Base-by-base conservation (phyloP, 2,113 vertebrate genomes). In the Callorhinus ursinus region DNA sequence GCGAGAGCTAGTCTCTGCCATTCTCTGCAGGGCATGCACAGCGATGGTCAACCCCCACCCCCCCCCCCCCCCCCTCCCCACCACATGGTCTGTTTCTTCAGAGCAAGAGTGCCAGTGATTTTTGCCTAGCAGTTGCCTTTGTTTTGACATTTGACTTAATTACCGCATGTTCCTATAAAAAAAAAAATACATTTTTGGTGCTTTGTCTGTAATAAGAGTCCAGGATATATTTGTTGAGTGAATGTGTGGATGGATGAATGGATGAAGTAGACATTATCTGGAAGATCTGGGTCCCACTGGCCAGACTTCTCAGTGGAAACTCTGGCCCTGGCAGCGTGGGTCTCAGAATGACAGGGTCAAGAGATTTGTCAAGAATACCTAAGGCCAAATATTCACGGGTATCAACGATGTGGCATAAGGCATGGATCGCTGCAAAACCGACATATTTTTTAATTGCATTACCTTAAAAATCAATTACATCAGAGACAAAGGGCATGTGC, bases 21-120 rank as follows among this genome's bases (percentile, higher is more conserved):
- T 9, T 1, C 53, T 18, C 65, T 1, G 4, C 89, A 46, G 49
- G 8, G 12, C 0, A 0, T 3, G 0, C 5, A 1, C 4, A 55
- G 6, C 1, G 12, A 10, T 22, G 4, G 33, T 22, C 15, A 31
- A 7, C 42, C 42, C 26, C 26, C 4, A 24, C 22, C 19, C 0
- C 0, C 1, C n/a, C n/a, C n/a, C n/a, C n/a, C n/a, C n/a, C n/a
- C n/a, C n/a, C n/a, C n/a, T n/a, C n/a, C n/a, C n/a, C n/a, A n/a
- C n/a, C n/a, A n/a, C n/a, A n/a, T n/a, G 8, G 6, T 53, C 89
- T n/a, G 2, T 39, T 83, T 74, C 69, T 77, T 79, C 74, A 49
- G 67, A 72, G 15, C 21, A 69, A 49, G 15, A 11, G 26, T 22
- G 59, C 77, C 61, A 5, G 1, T 26, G 4, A n/a, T 19, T 51